Percentiles rank a stretch among this genome's conserved stretches.
Conservation (phyloP, 2,797 vertebrate genomes). For the Sciurus carolinensis region DNA sequence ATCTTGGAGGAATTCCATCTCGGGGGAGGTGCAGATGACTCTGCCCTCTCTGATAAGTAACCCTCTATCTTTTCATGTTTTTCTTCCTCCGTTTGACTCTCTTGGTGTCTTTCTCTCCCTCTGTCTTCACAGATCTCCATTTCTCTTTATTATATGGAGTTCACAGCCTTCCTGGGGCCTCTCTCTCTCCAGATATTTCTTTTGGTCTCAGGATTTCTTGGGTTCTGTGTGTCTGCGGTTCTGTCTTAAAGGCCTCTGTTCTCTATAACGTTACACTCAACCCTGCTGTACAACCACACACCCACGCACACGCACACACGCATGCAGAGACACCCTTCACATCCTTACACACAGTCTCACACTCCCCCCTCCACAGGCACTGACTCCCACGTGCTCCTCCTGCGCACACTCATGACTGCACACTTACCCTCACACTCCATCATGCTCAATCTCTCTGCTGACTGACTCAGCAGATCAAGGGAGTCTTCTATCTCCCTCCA, state of each 20-base stretch:
- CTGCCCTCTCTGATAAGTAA: not conserved
- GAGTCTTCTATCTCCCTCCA: not conserved
- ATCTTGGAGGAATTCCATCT: not conserved
- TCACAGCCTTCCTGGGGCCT: not conserved
- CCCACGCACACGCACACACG: not conserved
- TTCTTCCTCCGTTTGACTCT: not conserved
- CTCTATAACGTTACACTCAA: not conserved
- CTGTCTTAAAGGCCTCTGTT: not conserved
- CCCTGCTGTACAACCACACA: not conserved
- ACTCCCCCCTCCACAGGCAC: too few species aligned
- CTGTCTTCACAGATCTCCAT: not conserved
- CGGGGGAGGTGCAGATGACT: not conserved
- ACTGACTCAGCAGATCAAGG: not conserved
- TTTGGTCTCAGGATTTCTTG: not conserved
- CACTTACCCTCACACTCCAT: not conserved
- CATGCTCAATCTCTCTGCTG: not conserved
- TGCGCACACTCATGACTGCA: fast-evolving
- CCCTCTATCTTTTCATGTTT: not conserved
- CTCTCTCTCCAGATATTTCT: not conserved
- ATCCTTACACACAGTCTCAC: not conserved
- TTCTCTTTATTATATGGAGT: fast-evolving
- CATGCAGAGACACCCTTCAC: not conserved
- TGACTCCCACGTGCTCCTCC: too few species aligned
- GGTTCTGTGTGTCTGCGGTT: too few species aligned
- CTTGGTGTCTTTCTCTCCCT: not conserved